Percentiles rank a stretch among this genome's conserved stretches.
Evolutionary conservation across 2,113 vertebrate genomes (phyloP).

Genomic region (Muntiacus muntjak): DNA sequence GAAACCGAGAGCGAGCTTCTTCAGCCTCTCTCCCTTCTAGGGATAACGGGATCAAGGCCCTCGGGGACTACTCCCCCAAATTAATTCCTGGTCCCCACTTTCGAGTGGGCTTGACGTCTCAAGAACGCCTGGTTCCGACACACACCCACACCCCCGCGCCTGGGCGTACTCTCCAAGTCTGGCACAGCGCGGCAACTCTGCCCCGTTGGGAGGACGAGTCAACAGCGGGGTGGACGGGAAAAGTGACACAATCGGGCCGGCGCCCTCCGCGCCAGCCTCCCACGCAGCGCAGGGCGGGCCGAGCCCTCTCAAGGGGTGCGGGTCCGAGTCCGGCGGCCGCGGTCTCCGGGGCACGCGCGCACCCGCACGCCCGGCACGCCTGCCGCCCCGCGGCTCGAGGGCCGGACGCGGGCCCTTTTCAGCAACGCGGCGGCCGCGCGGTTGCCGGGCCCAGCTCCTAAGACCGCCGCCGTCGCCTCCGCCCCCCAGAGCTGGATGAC

Average conservation of each 20-base stretch:
- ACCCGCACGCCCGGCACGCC: neutral
- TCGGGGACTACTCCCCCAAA: neutral
- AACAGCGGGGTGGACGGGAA: slow-evolving; percentile 35
- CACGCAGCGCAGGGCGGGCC: slow-evolving; percentile 26
- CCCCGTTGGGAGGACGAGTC: slow-evolving; percentile 37
- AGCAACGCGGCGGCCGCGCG: slow-evolving; percentile 23
- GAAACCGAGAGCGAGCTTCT: neutral
- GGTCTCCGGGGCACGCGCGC: neutral
- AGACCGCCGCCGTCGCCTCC: slow-evolving; percentile 11
- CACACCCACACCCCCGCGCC: neutral
- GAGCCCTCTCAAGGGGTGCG: neutral
- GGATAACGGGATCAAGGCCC: neutral
- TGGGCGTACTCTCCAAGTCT: slow-evolving; percentile 37
- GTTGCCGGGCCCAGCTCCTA: neutral
- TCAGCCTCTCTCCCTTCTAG: neutral
- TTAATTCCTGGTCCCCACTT: neutral
- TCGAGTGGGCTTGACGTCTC: neutral
- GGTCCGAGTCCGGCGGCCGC: neutral
- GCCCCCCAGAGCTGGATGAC: slow-evolving; percentile 62
- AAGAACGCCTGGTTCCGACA: neutral
- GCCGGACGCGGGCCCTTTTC: neutral
- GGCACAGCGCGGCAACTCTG: neutral
- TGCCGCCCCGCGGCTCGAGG: neutral
- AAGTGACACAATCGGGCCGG: slow-evolving; percentile 53
- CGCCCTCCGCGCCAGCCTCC: slow-evolving; percentile 54